phyloP scores from a whole-genome alignment of 1,140 invertebrate genomes.

The Pteromalus puparum region DNA sequence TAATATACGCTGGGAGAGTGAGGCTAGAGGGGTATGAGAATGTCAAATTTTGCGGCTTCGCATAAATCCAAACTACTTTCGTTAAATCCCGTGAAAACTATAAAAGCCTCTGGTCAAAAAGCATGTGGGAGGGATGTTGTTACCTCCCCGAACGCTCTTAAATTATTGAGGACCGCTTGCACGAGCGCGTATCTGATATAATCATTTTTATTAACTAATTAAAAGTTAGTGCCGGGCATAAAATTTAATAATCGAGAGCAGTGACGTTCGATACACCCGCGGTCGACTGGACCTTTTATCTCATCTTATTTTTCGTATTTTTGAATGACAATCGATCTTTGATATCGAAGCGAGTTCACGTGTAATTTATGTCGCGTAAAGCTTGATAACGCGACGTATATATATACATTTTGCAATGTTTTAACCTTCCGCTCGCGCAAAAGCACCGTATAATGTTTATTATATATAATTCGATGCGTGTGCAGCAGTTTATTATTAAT shows the following conservation, averaged over 20 bases:
- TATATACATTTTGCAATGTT: background rate
- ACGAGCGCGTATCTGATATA: background rate
- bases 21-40: background rate
- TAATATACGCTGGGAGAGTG: background rate
- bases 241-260: constrained; percentile 29
- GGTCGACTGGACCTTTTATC: background rate
- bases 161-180: constrained; percentile 27
- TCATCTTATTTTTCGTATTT: constrained; percentile 6
- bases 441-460: background rate
- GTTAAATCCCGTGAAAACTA: constrained; percentile 49
- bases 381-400: background rate
- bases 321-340: constrained; percentile 17
- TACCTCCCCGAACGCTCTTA: background rate
- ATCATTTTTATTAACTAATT: constrained; percentile 45
- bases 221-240: constrained; percentile 29
- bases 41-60: constrained; percentile 51
- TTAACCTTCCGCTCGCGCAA: background rate
- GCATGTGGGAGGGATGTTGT: background rate
- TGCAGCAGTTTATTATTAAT: background rate
- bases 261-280: background rate
- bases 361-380: background rate
- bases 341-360: background rate
- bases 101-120: constrained; percentile 33
- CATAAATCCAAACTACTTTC: constrained; percentile 52
- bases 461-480: background rate